Percentiles rank a stretch among this genome's conserved stretches.
Evolutionary conservation across 2,888 invertebrate species (phyloP).

Genomic region (Gerris lacustris): DNA sequence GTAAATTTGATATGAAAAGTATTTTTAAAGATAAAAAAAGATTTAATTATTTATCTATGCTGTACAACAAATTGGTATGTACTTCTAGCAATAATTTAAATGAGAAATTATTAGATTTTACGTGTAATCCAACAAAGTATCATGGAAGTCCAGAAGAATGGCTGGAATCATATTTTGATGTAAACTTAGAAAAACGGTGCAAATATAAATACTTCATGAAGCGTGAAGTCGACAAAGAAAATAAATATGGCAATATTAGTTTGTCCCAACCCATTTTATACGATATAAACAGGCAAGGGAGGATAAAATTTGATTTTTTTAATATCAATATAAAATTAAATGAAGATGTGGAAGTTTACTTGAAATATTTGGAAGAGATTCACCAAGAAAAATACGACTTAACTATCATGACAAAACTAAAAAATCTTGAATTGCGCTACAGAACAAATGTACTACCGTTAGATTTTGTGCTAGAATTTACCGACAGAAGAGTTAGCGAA

Average conservation of each 20-base stretch:
- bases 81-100: neutral
- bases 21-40: neutral
- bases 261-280: neutral
- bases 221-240: neutral
- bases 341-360: neutral
- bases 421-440: neutral
- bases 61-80: neutral
- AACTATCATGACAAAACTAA: neutral
- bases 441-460: neutral
- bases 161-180: neutral
- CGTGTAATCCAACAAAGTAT: neutral
- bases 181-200: neutral
- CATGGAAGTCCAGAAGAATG: neutral
- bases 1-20: neutral
- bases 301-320: neutral
- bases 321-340: neutral
- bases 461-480: neutral
- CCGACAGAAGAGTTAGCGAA: neutral
- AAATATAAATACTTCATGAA: neutral
- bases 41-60: neutral
- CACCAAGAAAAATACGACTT: neutral
- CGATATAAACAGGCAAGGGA: neutral
- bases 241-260: neutral
- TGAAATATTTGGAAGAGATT: neutral
- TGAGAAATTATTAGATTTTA: neutral